These are phyloP conservation scores for Schlechtendalia chinensis DNA, from an alignment of 1,140 invertebrate species.

Conservation along the genomic window DNA sequence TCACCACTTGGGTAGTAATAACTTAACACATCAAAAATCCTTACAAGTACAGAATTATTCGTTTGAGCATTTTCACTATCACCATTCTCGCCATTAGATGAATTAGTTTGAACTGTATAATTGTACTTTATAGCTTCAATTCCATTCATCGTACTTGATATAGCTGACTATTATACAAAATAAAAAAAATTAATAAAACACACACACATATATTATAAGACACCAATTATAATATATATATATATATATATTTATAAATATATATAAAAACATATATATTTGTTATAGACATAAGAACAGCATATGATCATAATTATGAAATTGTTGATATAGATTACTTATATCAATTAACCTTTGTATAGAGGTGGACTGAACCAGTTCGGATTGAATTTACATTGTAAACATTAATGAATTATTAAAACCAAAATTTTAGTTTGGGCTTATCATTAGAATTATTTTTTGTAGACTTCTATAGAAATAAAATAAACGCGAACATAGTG, in stretches of 20 bases:
- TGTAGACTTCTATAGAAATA: not conserved
- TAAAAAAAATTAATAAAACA: too few relatives aligned
- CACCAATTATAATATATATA: too few relatives aligned
- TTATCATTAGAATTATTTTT: conserved; percentile 19
- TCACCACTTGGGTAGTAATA: too few relatives aligned
- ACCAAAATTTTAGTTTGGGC: not conserved
- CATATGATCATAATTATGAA: conserved; percentile 59
- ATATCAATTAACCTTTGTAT: conserved; percentile 60
- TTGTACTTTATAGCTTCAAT: conserved; percentile 38
- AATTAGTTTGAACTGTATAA: conserved; percentile 30
- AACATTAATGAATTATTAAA: conserved; percentile 23
- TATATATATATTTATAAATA: too few relatives aligned
- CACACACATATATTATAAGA: too few relatives aligned
- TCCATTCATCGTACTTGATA: conserved; percentile 30
- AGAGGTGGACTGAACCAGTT: conserved; percentile 59
- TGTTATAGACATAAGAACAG: not conserved
- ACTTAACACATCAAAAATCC: not conserved
- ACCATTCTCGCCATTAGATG: conserved; percentile 36
- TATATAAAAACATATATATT: too few relatives aligned
- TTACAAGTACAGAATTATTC: conserved; percentile 31
- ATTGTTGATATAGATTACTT: conserved; percentile 58
- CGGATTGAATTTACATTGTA: conserved; percentile 56
- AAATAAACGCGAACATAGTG: too few relatives aligned
- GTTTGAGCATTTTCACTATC: conserved; percentile 42
- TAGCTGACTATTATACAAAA: conserved; percentile 10